phyloP scores from a whole-genome alignment of 2,888 invertebrate species.

The Notodonta dromedarius region DNA sequence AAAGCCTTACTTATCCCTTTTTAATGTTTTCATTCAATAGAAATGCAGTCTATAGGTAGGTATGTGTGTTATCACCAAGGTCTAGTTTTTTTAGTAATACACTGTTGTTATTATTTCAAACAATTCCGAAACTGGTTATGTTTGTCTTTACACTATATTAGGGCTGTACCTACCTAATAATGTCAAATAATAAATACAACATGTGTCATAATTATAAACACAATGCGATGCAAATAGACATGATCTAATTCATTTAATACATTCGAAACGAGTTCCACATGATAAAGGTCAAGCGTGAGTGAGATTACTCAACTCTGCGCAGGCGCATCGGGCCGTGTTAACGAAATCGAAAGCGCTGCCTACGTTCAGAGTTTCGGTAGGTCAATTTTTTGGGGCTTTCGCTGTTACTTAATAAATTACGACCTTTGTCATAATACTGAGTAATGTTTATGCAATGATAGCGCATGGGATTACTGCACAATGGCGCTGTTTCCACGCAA shows the following conservation, averaged over 20 bases:
- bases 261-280: constrained; percentile 29
- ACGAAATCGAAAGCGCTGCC: constrained; percentile 72
- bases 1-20: background rate
- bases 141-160: too few species aligned
- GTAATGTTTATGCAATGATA: constrained; percentile 43
- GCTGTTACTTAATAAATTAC: constrained; percentile 68
- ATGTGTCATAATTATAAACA: background rate
- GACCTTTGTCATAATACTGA: constrained; percentile 41
- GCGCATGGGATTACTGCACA: constrained; percentile 30
- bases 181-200: too few species aligned
- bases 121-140: background rate
- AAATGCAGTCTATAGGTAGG: background rate
- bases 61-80: background rate
- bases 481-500: constrained; percentile 19
- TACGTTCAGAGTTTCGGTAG: constrained; percentile 48
- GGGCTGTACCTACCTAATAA: too few species aligned
- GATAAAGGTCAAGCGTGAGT: constrained; percentile 60
- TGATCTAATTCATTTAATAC: constrained; percentile 29
- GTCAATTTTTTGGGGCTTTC: constrained; percentile 66
- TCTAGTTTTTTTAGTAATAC: background rate
- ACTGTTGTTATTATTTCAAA: background rate
- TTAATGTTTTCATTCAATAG: too few species aligned
- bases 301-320: constrained; percentile 50
- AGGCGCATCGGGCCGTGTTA: constrained; percentile 42
- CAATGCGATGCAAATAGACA: constrained; percentile 10